Conservation (phyloP, 1,140 invertebrate genomes). For the Neelides sp. region DNA sequence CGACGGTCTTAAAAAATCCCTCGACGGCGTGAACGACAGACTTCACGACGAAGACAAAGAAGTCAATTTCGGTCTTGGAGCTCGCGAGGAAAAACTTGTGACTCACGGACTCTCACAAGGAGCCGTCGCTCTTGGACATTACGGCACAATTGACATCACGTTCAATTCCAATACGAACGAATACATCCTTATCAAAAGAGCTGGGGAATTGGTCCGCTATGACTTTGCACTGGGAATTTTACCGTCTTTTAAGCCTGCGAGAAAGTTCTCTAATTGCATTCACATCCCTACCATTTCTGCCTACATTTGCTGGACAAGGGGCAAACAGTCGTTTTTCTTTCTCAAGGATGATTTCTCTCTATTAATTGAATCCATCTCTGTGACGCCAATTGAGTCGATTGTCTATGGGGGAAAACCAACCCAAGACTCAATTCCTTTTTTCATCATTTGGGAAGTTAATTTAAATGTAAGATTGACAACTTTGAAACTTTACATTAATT, state of each 20-base stretch:
- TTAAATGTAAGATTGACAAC: slow-evolving; percentile 3
- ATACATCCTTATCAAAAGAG: slow-evolving; percentile 17
- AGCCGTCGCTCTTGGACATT: slow-evolving; percentile 13
- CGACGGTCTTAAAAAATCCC: slow-evolving; percentile 15
- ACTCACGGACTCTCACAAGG: slow-evolving; percentile 23
- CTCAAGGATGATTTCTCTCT: slow-evolving; percentile 23
- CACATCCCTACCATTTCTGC: slow-evolving; percentile 10
- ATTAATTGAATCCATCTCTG: slow-evolving; percentile 16
- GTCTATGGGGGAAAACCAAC: slow-evolving; percentile 17
- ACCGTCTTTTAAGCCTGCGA: slow-evolving; percentile 8
- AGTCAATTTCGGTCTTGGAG: slow-evolving; percentile 19
- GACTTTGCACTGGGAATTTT: slow-evolving; percentile 15
- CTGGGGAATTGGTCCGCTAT: slow-evolving; percentile 17
- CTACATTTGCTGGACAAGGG: slow-evolving; percentile 21
- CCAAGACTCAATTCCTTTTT: slow-evolving; percentile 22
- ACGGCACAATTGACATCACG: slow-evolving; percentile 18
- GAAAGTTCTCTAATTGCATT: slow-evolving; percentile 20
- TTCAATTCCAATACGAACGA: slow-evolving; percentile 26
- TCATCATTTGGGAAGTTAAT: slow-evolving; percentile 14
- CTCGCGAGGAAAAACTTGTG: slow-evolving; percentile 19
- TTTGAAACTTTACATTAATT: too few species aligned
- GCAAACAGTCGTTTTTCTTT: slow-evolving; percentile 18
- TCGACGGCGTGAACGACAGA: slow-evolving; percentile 9
- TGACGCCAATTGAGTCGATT: slow-evolving; percentile 22
- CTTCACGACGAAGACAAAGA: slow-evolving; percentile 11